Conservation (phyloP, 2,797 vertebrate genomes). For the Setipinna tenuifilis region DNA sequence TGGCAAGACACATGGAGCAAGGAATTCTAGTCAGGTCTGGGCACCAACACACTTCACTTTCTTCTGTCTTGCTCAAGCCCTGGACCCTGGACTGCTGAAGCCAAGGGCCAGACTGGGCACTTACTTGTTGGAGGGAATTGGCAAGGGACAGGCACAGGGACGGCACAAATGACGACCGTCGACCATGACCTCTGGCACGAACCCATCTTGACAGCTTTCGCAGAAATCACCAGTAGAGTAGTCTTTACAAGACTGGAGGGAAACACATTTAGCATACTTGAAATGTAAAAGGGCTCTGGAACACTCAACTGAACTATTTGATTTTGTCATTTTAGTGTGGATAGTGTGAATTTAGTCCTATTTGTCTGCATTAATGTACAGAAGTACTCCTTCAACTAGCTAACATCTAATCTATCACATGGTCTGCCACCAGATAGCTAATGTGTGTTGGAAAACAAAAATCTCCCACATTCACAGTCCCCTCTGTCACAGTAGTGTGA, state of each 20-base stretch:
- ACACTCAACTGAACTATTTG: background rate
- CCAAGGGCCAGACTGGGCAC: slow-evolving; percentile 35
- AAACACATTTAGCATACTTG: background rate
- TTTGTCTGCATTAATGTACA: no score
- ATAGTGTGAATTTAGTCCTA: no score
- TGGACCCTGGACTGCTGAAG: background rate
- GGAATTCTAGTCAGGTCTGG: background rate
- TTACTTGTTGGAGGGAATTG: slow-evolving; percentile 80
- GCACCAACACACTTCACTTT: slow-evolving; percentile 15
- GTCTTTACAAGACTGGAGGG: slow-evolving; percentile 71
- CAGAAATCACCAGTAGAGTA: slow-evolving; percentile 91
- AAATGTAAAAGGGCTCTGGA: background rate
- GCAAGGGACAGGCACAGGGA: slow-evolving; percentile 88
- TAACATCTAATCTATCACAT: no score
- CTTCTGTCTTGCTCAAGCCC: background rate
- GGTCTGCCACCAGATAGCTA: no score
- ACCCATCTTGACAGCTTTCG: slow-evolving; percentile 86
- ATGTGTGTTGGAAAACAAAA: background rate
- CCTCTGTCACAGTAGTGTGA: background rate
- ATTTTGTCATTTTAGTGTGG: background rate
- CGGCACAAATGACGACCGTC: slow-evolving; percentile 73
- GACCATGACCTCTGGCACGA: slow-evolving; percentile 66
- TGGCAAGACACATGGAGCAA: slow-evolving; percentile 64
- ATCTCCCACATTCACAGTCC: background rate
- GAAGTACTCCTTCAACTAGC: no score